Conservation (phyloP, 2,888 invertebrate genomes). For the Rhamnusium bicolor region DNA sequence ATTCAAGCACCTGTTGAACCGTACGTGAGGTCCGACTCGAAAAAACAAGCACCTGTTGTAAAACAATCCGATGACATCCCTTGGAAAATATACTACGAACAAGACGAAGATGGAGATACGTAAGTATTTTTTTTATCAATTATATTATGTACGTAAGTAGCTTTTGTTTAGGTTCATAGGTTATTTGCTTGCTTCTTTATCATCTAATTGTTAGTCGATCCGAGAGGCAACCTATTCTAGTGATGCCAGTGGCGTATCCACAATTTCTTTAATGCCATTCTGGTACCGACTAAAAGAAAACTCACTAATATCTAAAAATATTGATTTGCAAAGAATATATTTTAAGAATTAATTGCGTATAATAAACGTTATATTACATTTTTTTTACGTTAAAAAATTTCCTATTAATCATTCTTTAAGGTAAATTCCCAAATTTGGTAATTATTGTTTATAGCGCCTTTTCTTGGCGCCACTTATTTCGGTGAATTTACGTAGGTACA, state of each 20-base stretch:
- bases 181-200: conserved; percentile 2
- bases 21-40: conserved; percentile 33
- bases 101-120: conserved; percentile 92
- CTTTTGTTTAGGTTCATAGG: conserved; percentile 42
- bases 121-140: conserved; percentile 74
- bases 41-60: conserved; percentile 25
- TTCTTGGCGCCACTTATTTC: neutral
- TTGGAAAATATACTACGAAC: conserved; percentile 81
- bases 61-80: conserved; percentile 49
- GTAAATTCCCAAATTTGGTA: neutral
- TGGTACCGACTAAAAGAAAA: neutral
- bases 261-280: neutral
- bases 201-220: neutral
- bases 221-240: neutral
- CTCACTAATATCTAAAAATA: too few relatives aligned
- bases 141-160: conserved; percentile 30
- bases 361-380: too few relatives aligned
- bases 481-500: neutral
- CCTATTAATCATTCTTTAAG: neutral
- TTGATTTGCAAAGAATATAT: neutral
- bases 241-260: conserved; percentile 2
- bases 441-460: too few relatives aligned
- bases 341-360: too few relatives aligned
- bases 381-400: neutral
- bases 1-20: conserved; percentile 52